Base-by-base conservation (phyloP, 2,888 invertebrate species). In the Synergus itoensis region DNA sequence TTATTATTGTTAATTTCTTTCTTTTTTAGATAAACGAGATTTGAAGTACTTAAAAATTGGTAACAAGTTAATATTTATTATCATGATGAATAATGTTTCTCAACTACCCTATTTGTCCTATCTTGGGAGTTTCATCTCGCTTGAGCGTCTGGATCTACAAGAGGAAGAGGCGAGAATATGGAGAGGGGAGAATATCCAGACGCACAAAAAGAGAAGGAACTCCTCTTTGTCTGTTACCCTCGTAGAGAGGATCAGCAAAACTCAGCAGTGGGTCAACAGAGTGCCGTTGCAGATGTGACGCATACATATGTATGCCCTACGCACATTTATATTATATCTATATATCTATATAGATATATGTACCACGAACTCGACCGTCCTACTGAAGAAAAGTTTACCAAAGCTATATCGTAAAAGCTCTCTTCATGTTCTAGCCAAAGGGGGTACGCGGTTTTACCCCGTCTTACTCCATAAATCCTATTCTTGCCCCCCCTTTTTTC, bases 241-340 rank as follows among this genome's bases (percentile, higher is more conserved):
- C 76, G 77, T 48, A 36, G 67, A 64, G 64, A 73, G 63, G 77
- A 78, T 60, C 63, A 84, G 81, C 83, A 86, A 73, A 53, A 75
- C 76, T 60, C 63, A 84, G 81, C 83, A 86, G 82, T 86, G 83
- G 86, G 86, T 86, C 86, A 85, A 81, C 83, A 82, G 73, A 79
- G 82, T 79, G 78, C 76, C 83, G 81, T 80, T 81, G 79, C 78
- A 73, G 78, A 82, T 79, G 75, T 64, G 48, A 67, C 77, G 43
- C 77, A 65, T 76, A 79, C 77, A 76, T 81, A 57, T 62, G 69
- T 63, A 77, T 21, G 48, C n/a, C 45, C 12, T 28, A 36, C 21
- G 53, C 14, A 40, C 40, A 65, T 43, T n/a, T 41, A 67, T 45
- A 11, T 67, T 36, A 8, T 40, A 18, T 11, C 40, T 65, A 67